Evolutionary conservation across 2,888 invertebrate genomes (phyloP).

Genomic region (Cephus nigrinus): DNA sequence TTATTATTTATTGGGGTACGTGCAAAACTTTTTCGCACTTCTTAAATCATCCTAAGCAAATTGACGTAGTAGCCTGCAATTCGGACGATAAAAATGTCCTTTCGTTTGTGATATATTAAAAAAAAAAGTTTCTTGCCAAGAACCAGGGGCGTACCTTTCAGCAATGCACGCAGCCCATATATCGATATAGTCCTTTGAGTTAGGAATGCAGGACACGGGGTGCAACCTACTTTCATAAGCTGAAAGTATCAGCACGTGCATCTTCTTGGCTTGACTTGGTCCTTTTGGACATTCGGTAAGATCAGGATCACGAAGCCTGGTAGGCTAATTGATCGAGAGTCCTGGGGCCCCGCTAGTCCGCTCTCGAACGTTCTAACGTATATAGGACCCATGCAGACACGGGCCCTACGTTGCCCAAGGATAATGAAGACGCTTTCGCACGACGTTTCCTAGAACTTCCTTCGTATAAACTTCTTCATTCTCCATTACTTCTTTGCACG

Average conservation of each 20-base stretch:
- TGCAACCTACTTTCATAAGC: constrained; percentile 42
- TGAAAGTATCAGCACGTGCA: constrained; percentile 43
- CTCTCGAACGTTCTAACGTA: constrained; percentile 8
- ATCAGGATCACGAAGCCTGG: constrained; percentile 37
- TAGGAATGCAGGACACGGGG: constrained; percentile 10
- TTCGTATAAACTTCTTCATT: neutral
- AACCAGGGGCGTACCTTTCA: neutral
- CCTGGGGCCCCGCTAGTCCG: constrained; percentile 19
- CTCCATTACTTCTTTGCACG: neutral
- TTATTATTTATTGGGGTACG: neutral
- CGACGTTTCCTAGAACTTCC: constrained; percentile 51
- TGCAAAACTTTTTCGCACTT: neutral
- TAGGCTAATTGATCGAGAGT: constrained; percentile 56
- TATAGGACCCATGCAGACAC: constrained; percentile 10
- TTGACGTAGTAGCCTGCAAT: neutral
- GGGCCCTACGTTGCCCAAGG: constrained; percentile 32
- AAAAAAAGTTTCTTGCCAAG: neutral
- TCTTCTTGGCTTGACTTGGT: constrained; percentile 33
- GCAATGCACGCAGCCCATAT: neutral
- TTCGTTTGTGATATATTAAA: neutral
- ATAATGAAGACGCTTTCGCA: constrained; percentile 58
- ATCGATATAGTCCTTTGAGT: neutral
- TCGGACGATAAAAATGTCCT: neutral
- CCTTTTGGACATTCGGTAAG: constrained; percentile 36
- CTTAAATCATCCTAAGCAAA: neutral